Evolutionary conservation across 2,113 vertebrate genomes (phyloP).

Genomic region (Falcunculus frontatus): DNA sequence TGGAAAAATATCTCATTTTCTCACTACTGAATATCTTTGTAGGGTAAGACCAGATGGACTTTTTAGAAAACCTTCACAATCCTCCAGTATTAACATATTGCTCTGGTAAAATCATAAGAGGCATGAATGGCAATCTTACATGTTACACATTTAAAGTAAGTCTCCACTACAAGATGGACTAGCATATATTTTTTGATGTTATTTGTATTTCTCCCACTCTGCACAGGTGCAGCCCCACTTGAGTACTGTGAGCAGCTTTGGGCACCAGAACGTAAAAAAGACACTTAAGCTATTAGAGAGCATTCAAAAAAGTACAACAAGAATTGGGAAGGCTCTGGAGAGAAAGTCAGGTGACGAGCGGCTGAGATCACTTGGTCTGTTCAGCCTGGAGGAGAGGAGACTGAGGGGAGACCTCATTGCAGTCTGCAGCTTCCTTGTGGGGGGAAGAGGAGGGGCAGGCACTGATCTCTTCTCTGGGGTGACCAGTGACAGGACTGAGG

Average conservation of each 20-base stretch:
- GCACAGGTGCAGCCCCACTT: too few species aligned
- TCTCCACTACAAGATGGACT: background rate
- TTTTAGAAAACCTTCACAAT: background rate
- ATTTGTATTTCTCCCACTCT: background rate
- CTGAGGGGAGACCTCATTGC: background rate
- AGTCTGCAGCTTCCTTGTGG: background rate
- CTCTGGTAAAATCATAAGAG: background rate
- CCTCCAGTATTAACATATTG: background rate
- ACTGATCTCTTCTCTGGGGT: too few species aligned
- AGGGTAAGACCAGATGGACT: background rate
- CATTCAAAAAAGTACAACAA: background rate
- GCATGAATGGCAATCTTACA: background rate
- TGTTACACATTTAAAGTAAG: background rate
- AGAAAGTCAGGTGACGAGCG: accelerated
- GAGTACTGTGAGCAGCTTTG: background rate
- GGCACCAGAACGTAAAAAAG: background rate
- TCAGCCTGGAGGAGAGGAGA: background rate
- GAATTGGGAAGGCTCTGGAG: background rate
- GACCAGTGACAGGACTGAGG: background rate
- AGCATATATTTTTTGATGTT: background rate
- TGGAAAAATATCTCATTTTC: background rate
- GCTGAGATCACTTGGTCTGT: background rate
- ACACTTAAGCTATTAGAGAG: background rate
- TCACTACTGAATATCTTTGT: background rate
- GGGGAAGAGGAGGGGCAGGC: background rate